Evolutionary conservation across 2,113 vertebrate genomes (phyloP).

Genomic region (Oreocharis arfaki): DNA sequence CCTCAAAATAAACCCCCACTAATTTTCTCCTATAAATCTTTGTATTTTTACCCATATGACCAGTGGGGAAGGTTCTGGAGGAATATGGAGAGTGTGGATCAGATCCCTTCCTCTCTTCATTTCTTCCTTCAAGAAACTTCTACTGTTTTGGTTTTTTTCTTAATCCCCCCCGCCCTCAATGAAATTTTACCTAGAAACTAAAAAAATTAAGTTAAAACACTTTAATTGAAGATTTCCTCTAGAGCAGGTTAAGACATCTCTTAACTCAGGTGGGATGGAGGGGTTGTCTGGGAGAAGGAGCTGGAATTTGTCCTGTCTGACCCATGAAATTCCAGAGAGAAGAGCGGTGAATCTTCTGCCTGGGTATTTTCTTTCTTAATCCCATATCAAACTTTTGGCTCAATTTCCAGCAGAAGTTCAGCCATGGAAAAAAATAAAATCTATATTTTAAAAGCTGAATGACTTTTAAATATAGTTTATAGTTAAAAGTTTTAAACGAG

Average conservation of each 20-base stretch:
- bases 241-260: not conserved
- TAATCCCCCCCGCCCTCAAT: fast-evolving
- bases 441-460: not conserved
- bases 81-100: not conserved
- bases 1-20: fast-evolving
- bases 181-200: not conserved
- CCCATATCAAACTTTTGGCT: not conserved
- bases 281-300: not conserved
- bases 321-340: too few species aligned
- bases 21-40: not conserved
- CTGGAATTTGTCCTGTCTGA: not conserved
- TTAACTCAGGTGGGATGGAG: not conserved
- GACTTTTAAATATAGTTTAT: not conserved
- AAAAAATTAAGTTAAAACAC: not conserved
- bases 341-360: not conserved
- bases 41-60: not conserved
- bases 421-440: not conserved
- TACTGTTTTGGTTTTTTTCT: not conserved
- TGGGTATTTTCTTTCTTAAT: not conserved
- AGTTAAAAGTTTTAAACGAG: not conserved
- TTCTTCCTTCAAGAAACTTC: not conserved
- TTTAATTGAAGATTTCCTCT: not conserved
- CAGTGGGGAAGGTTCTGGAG: not conserved
- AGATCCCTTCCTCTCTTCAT: not conserved
- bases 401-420: not conserved